phyloP scores from a whole-genome alignment of 2,797 vertebrate species.

The Atherinosoma microstoma region DNA sequence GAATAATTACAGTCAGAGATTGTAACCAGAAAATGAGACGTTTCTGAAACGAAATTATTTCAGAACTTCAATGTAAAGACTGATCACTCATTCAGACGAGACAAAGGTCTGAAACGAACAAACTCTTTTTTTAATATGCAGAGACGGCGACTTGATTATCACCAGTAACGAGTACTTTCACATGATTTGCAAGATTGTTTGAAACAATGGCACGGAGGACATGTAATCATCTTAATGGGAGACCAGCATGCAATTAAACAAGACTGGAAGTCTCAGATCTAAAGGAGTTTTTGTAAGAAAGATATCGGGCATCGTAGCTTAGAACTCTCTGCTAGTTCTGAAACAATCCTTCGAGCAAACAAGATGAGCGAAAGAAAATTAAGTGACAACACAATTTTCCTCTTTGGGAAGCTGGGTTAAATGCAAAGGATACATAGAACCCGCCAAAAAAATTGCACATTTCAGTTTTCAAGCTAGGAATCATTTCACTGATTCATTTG shows the following conservation, averaged over 20 bases:
- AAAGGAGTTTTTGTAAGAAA: neutral
- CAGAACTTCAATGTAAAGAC: neutral
- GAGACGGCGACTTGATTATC: neutral
- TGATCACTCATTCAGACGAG: neutral
- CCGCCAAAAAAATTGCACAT: no score
- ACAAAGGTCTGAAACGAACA: neutral
- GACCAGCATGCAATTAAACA: neutral
- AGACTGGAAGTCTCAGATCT: neutral
- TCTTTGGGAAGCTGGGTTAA: no score
- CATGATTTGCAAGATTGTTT: neutral
- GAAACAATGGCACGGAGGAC: neutral
- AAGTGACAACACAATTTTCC: neutral
- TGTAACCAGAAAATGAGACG: neutral
- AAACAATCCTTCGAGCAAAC: neutral
- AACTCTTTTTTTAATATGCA: neutral
- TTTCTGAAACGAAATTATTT: neutral
- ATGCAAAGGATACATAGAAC: no score
- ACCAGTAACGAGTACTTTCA: neutral
- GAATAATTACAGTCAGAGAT: neutral
- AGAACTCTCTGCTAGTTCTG: neutral
- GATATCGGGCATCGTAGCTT: neutral
- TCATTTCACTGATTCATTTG: no score
- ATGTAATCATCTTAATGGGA: neutral
- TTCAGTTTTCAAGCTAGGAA: no score
- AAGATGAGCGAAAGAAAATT: neutral